These are phyloP conservation scores for Adelognathus sp. DNA, from an alignment of 2,888 invertebrate species.

Conservation along the genomic window DNA sequence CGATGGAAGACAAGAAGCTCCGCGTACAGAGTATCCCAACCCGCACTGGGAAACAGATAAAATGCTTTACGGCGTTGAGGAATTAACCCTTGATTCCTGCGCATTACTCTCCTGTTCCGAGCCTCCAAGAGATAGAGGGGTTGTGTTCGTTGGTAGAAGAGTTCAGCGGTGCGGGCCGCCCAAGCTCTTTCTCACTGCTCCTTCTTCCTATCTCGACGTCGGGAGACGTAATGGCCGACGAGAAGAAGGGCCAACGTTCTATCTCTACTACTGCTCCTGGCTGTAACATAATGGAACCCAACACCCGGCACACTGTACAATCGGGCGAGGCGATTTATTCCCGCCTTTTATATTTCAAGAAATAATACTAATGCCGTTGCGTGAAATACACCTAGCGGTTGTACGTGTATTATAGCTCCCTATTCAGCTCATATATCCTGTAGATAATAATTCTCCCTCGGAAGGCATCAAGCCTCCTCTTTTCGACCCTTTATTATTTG, in stretches of 20 bases:
- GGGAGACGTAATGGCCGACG: conserved; percentile 75
- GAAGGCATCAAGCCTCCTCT: conserved; percentile 32
- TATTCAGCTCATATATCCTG: conserved; percentile 27
- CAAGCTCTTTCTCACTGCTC: conserved; percentile 58
- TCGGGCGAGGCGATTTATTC: conserved; percentile 70
- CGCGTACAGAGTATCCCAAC: conserved; percentile 1
- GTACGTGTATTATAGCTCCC: neutral
- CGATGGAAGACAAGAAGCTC: conserved; percentile 36
- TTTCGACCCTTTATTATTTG: conserved; percentile 43
- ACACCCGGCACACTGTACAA: conserved; percentile 64
- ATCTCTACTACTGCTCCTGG: conserved; percentile 62
- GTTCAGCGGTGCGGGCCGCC: conserved; percentile 34
- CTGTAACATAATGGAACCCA: conserved; percentile 72
- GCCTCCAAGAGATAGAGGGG: conserved; percentile 78
- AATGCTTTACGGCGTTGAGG: conserved; percentile 76
- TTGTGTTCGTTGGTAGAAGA: conserved; percentile 66
- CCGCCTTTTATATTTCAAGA: conserved; percentile 74
- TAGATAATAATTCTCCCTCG: conserved; percentile 36
- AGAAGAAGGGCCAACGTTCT: conserved; percentile 74
- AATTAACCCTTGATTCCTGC: conserved; percentile 81
- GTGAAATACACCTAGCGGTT: neutral
- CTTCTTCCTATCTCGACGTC: conserved; percentile 52
- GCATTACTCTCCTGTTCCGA: conserved; percentile 77
- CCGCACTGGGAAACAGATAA: conserved; percentile 72
- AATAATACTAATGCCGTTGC: conserved; percentile 66